Evolutionary conservation across 2,113 vertebrate genomes (phyloP).

Genomic region (Embiotoca jacksoni): DNA sequence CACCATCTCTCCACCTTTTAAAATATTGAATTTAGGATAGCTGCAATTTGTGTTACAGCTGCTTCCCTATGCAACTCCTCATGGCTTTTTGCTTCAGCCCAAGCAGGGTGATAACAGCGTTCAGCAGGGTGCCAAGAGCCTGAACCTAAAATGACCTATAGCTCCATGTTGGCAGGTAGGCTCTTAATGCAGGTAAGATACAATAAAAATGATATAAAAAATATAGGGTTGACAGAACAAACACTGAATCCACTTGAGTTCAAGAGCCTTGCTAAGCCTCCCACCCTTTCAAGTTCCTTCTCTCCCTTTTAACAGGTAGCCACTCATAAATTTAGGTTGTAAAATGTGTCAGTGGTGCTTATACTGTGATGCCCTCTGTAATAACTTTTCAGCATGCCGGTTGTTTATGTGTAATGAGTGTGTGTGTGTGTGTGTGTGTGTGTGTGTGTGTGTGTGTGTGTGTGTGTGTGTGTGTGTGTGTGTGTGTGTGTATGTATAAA

Average conservation of each 20-base stretch:
- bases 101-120: constrained; percentile 11
- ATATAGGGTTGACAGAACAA: constrained; percentile 49
- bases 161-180: constrained; percentile 28
- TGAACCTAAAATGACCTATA: constrained; percentile 41
- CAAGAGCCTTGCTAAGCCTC: constrained; percentile 64
- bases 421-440: background rate
- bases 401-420: constrained; percentile 42
- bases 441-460: constrained; percentile 44
- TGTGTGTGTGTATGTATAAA: constrained; percentile 5
- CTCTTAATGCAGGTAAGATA: constrained; percentile 27
- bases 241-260: constrained; percentile 39
- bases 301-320: constrained; percentile 48
- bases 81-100: constrained; percentile 5
- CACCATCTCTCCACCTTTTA: background rate
- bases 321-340: constrained; percentile 63
- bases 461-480: background rate
- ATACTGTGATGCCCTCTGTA: constrained; percentile 59
- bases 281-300: constrained; percentile 56
- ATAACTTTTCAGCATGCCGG: constrained; percentile 52
- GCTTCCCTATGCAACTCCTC: constrained; percentile 6
- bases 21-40: constrained; percentile 1
- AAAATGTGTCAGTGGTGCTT: constrained; percentile 57
- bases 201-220: constrained; percentile 21
- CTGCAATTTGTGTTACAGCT: constrained; percentile 9
- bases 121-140: constrained; percentile 18